Conservation (phyloP, 2,888 invertebrate genomes). For the Melinaea marsaeus region DNA sequence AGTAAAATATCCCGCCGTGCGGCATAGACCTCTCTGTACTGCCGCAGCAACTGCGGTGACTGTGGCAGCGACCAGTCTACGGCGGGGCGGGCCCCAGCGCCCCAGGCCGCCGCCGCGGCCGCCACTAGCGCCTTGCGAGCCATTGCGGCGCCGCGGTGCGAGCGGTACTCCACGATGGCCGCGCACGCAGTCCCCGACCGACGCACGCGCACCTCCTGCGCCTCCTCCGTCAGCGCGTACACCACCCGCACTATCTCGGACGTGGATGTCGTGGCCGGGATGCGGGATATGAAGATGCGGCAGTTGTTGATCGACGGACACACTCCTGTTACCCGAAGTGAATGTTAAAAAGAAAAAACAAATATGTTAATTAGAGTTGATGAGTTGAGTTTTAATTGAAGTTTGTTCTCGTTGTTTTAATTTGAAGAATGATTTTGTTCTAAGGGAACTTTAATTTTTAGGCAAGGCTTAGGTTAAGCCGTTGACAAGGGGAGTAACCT, state of each 20-base stretch:
- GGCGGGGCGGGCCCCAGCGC: conserved; percentile 65
- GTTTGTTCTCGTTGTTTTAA: too few species aligned
- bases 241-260: conserved; percentile 79
- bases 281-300: conserved; percentile 81
- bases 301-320: conserved; percentile 87
- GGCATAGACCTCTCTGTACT: conserved; percentile 64
- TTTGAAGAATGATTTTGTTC: too few species aligned
- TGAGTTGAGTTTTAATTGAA: too few species aligned
- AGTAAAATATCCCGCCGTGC: not conserved
- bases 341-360: too few species aligned
- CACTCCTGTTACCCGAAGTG: conserved; percentile 71
- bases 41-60: conserved; percentile 64
- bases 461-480: too few species aligned
- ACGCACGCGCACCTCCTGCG: conserved; percentile 67
- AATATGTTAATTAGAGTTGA: too few species aligned
- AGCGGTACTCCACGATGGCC: conserved; percentile 85
- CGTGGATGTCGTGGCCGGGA: conserved; percentile 76
- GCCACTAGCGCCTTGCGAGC: conserved; percentile 74
- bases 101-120: conserved; percentile 72
- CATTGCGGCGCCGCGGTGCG: conserved; percentile 81
- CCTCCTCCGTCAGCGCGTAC: conserved; percentile 72
- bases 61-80: conserved; percentile 74
- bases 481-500: too few species aligned
- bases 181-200: conserved; percentile 72
- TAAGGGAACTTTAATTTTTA: too few species aligned